Evolutionary conservation across 2,888 invertebrate genomes (phyloP).

Genomic region (Heliconius ethilla): DNA sequence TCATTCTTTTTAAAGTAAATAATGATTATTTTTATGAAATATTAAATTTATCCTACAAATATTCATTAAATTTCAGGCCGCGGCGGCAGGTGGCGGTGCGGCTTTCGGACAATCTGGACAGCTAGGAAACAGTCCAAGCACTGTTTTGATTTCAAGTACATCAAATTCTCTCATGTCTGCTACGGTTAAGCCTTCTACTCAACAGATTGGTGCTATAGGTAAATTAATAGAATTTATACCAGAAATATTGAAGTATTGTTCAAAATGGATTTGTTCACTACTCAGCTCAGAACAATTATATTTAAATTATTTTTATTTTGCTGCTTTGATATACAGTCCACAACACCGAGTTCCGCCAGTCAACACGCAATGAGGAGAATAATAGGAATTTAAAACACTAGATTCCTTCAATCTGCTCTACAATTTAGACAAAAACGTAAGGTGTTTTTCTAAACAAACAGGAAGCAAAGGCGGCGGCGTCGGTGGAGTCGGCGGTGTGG

Average conservation of each 20-base stretch:
- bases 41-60: not conserved
- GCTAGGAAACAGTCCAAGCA: slow-evolving; percentile 90
- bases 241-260: not conserved
- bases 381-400: not conserved
- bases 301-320: not conserved
- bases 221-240: slow-evolving; percentile 41
- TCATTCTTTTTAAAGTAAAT: no score
- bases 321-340: no score
- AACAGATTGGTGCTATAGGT: slow-evolving; percentile 93
- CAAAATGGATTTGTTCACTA: not conserved
- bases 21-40: no score
- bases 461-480: slow-evolving; percentile 66
- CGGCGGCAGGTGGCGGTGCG: slow-evolving; percentile 83
- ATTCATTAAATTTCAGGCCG: slow-evolving; percentile 53
- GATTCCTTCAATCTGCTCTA: not conserved
- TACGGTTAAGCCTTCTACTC: slow-evolving; percentile 90
- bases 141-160: slow-evolving; percentile 93
- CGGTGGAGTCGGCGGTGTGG: slow-evolving; percentile 72
- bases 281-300: no score
- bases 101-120: slow-evolving; percentile 91
- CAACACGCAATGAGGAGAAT: not conserved
- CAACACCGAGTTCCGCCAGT: no score
- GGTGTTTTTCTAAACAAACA: slow-evolving; percentile 25
- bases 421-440: not conserved
- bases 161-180: slow-evolving; percentile 95